Evolutionary conservation across 2,797 vertebrate species (phyloP), one percentile per base, ranked within the genome.

Genomic region (Gastrophryne carolinensis): DNA sequence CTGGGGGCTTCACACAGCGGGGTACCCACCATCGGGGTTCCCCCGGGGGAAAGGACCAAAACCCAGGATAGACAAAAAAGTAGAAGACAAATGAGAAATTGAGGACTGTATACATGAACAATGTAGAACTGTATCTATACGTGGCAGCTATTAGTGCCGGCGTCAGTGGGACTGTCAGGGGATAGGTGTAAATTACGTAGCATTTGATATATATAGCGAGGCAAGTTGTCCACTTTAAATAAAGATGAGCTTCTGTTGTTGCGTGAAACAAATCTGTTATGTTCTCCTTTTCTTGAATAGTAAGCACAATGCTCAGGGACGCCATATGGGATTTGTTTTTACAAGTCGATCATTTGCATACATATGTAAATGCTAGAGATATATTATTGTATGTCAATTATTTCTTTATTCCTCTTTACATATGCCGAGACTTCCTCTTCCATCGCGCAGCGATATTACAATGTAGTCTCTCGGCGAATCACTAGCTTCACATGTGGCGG

Each of bases 211-310:
- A 77, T 77, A 64, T 77, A 64, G 49, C 58, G 64, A 56, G 67
- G 67, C 74, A 64, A 71, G 60, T 64, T 71, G 74, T 71, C 67
- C 67, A 71, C 74, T 77, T 71, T 77, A 77, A 77, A 77, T 77
- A 77, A 77, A 77, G 74, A 77, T 77, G 74, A 77, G 74, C 74
- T 77, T 77, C 74, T 77, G 74, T 57, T 71, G 74, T 57, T 71
- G 74, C 26, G 49, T 71, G 63, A 17, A 27, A 57, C 74, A 77
- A 77, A 77, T 77, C 74, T 77, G 74, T 77, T 71, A 64, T 35
- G 35, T 19, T 64, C 60, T 71, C 53, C 58, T 64, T 64, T 77
- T 75, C 68, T 71, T 63, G 66, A 64, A 61, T 71, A 77, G 74
- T 77, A 77, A 77, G 74, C 74, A 71, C 58, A 77, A 71, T 35